phyloP scores from a whole-genome alignment of 2,113 vertebrate species.

The Laticauda laticaudata region DNA sequence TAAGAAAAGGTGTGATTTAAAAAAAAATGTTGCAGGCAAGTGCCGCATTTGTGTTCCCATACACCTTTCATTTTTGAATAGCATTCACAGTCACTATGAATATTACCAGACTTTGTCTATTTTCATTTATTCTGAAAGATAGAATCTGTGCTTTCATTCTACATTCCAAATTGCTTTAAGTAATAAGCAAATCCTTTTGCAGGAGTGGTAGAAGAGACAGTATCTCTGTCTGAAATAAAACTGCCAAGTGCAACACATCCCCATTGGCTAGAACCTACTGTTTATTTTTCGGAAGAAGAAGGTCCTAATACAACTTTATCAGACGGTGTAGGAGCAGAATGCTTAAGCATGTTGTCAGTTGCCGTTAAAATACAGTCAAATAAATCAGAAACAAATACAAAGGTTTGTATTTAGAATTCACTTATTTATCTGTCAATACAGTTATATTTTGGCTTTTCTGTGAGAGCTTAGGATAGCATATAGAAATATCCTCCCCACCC shows the following conservation, averaged over 20 bases:
- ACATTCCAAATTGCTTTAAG: neutral
- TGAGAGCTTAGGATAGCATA: neutral
- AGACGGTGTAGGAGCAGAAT: slow-evolving; percentile 83
- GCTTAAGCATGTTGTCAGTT: slow-evolving; percentile 88
- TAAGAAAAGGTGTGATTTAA: neutral
- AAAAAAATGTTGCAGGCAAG: neutral
- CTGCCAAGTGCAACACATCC: slow-evolving; percentile 85
- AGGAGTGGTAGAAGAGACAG: slow-evolving; percentile 82
- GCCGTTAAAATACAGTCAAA: slow-evolving; percentile 91
- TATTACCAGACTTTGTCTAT: neutral
- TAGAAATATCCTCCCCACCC: neutral
- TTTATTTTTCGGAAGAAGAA: slow-evolving; percentile 87
- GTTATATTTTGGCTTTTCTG: neutral
- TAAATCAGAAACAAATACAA: slow-evolving; percentile 87
- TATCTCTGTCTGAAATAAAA: slow-evolving; percentile 75
- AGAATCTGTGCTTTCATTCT: neutral
- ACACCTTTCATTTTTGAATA: neutral
- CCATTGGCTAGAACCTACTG: slow-evolving; percentile 91
- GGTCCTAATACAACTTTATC: slow-evolving; percentile 74
- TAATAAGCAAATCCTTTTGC: slow-evolving; percentile 6
- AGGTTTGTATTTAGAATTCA: slow-evolving; percentile 72
- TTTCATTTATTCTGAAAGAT: neutral
- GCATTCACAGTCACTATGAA: neutral
- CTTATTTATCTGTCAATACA: neutral
- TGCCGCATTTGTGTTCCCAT: neutral